phyloP scores from a whole-genome alignment of 2,888 invertebrate genomes.

The Drosophila nr. perissopoda region DNA sequence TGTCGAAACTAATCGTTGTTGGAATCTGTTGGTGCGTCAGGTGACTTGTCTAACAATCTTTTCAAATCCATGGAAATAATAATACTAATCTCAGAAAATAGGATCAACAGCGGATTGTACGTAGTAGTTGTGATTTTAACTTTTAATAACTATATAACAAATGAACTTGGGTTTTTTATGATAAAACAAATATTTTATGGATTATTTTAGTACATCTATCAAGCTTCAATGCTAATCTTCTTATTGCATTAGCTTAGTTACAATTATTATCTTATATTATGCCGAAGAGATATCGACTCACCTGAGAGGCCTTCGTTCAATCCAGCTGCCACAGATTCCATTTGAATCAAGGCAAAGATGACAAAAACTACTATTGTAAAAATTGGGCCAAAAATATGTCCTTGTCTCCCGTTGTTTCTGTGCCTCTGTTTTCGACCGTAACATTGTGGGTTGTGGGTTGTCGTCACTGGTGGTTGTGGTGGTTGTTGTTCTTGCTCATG shows the following conservation, averaged over 20 bases:
- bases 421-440: conserved; percentile 33
- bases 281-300: conserved; percentile 45
- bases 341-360: conserved; percentile 48
- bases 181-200: not conserved
- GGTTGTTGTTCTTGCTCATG: conserved; percentile 29
- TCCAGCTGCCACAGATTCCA: conserved; percentile 43
- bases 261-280: not conserved
- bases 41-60: conserved; percentile 35
- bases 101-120: conserved; percentile 22
- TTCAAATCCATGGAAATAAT: conserved; percentile 32
- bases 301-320: conserved; percentile 57
- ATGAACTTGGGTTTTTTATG: not conserved
- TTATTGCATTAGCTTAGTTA: not conserved
- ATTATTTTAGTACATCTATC: not conserved
- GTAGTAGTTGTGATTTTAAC: not conserved
- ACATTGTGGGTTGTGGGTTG: conserved; percentile 36
- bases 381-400: conserved; percentile 22
- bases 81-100: conserved; percentile 29
- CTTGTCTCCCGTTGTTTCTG: conserved; percentile 16
- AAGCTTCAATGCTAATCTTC: not conserved
- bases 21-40: conserved; percentile 26
- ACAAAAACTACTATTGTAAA: conserved; percentile 27
- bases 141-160: not conserved
- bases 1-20: conserved; percentile 28
- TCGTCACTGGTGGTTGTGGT: conserved; percentile 28